Percentiles rank a stretch among this genome's conserved stretches.
These are phyloP conservation scores for Tyto alba DNA, from an alignment of 2,113 vertebrate species.

Conservation along the genomic window DNA sequence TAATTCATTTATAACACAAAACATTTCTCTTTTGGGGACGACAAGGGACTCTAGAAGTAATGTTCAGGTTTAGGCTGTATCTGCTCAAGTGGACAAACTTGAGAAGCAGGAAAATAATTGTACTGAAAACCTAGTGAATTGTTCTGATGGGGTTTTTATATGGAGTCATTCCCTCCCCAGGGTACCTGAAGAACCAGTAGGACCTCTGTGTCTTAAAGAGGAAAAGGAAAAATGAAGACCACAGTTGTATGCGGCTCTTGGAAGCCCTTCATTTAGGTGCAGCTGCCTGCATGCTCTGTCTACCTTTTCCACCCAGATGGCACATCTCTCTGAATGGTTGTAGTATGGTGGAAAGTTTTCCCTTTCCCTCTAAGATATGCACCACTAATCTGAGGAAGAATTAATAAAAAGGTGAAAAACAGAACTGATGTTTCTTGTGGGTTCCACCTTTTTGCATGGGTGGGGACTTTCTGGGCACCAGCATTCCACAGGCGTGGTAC, in stretches of 20 bases:
- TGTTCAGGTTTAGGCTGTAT: not conserved
- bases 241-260: not conserved
- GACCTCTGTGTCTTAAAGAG: not conserved
- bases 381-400: not conserved
- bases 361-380: not conserved
- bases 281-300: not conserved
- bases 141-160: not conserved
- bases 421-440: not conserved
- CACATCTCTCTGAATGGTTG: accelerated
- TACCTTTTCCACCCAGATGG: no score
- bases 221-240: not conserved
- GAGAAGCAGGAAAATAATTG: not conserved
- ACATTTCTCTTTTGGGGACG: not conserved
- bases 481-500: not conserved
- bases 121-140: not conserved
- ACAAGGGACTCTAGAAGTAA: not conserved
- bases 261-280: not conserved
- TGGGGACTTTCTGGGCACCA: not conserved
- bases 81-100: not conserved
- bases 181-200: not conserved
- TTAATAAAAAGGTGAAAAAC: not conserved
- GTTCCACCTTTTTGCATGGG: not conserved
- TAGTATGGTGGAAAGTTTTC: not conserved
- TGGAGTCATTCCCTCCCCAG: not conserved
- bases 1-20: not conserved